Conservation (phyloP, 2,888 invertebrate species). For the Habroteleia sp. region DNA sequence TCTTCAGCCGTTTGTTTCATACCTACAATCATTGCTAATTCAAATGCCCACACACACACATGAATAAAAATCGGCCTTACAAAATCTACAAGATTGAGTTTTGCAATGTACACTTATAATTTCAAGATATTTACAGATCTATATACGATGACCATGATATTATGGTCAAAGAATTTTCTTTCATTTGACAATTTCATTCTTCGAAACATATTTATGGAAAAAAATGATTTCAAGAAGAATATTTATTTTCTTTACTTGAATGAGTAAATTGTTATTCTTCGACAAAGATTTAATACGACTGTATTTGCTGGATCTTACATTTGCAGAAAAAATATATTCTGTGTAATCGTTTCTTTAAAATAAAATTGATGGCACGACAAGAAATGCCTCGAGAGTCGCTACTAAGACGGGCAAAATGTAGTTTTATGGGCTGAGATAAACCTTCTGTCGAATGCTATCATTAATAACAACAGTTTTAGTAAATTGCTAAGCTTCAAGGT, state of each 20-base stretch:
- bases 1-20: constrained; percentile 55
- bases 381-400: constrained; percentile 36
- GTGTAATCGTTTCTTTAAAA: constrained; percentile 21
- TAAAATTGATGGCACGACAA: constrained; percentile 40
- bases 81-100: constrained; percentile 55
- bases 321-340: too few species aligned
- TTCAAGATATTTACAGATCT: constrained; percentile 51
- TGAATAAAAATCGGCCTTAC: constrained; percentile 59
- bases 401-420: constrained; percentile 38
- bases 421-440: constrained; percentile 40
- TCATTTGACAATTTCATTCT: constrained; percentile 29
- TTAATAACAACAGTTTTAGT: too few species aligned
- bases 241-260: too few species aligned
- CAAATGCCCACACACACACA: constrained; percentile 61
- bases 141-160: constrained; percentile 43
- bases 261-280: too few species aligned
- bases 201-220: constrained; percentile 1
- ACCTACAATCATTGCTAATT: constrained; percentile 61
- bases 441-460: constrained; percentile 36
- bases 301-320: too few species aligned
- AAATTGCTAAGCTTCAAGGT: too few species aligned
- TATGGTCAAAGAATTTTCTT: constrained; percentile 40
- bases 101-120: constrained; percentile 47
- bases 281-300: background rate
- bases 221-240: background rate